A percentile compares a stretch with the other conserved stretches of the same genome.
These are phyloP conservation scores for Meandrusa payeni DNA, from an alignment of 2,888 invertebrate species.

Conservation along the genomic window DNA sequence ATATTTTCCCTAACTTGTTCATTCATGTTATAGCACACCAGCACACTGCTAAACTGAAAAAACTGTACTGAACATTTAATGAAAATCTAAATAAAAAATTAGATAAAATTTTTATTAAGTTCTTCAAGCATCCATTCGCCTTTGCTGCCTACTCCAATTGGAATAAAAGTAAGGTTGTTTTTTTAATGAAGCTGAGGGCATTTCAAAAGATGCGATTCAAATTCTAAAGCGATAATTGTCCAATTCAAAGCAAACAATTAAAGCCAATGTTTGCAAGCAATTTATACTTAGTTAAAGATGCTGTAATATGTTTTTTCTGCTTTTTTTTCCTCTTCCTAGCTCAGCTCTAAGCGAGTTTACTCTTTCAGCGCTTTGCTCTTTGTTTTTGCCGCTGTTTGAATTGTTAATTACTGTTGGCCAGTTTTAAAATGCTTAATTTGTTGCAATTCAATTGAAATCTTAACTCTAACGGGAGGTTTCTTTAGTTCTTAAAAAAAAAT, in stretches of 20 bases:
- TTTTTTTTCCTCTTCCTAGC: background rate
- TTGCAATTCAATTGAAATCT: slow-evolving; percentile 1
- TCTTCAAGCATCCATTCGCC: no score
- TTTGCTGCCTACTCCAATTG: no score
- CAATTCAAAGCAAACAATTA: slow-evolving; percentile 10
- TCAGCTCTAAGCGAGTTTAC: background rate
- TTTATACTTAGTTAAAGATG: slow-evolving; percentile 11
- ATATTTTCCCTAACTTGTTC: no score
- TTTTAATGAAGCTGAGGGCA: background rate
- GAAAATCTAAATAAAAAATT: no score
- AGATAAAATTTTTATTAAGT: no score
- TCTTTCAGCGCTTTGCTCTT: slow-evolving; percentile 6
- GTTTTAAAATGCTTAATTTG: slow-evolving; percentile 11
- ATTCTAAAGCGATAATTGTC: background rate
- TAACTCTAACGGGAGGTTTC: no score
- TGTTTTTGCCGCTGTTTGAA: slow-evolving; percentile 13
- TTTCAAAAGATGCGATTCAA: background rate
- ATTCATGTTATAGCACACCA: no score
- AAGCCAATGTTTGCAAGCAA: slow-evolving; percentile 10
- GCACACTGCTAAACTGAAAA: no score
- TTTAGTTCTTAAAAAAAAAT: no score
- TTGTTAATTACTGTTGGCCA: slow-evolving; percentile 16
- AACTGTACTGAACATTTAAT: no score
- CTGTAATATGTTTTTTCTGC: slow-evolving; percentile 9
- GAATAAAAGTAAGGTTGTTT: no score